A percentile compares a stretch with the other conserved stretches of the same genome.
Evolutionary conservation across 2,113 vertebrate genomes (phyloP).

Genomic region (Saccopteryx leptura): DNA sequence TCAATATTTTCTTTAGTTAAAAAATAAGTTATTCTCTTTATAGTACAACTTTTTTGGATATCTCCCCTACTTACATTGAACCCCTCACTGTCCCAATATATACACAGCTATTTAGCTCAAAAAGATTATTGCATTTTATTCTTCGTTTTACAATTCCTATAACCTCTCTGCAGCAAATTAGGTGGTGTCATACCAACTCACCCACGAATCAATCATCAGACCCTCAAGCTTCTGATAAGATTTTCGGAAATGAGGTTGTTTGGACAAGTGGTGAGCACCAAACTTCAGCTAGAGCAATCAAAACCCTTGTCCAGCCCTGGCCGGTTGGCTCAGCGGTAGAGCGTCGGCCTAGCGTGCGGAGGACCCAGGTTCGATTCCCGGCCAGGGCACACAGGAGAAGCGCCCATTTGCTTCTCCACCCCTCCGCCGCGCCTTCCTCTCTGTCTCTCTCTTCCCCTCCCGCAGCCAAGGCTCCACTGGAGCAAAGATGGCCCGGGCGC

Average conservation of each 20-base stretch:
- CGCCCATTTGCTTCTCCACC: no score
- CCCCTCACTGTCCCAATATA: not conserved
- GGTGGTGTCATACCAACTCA: not conserved
- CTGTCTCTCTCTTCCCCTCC: no score
- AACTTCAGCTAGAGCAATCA: not conserved
- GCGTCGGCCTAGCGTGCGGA: no score
- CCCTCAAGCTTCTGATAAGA: not conserved
- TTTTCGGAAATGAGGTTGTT: not conserved
- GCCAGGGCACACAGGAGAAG: no score
- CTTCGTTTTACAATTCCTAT: not conserved
- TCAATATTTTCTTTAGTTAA: not conserved
- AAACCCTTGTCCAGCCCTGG: not conserved
- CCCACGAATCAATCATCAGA: not conserved
- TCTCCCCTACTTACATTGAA: not conserved
- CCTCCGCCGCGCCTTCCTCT: no score
- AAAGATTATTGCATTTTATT: not conserved
- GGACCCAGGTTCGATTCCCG: no score
- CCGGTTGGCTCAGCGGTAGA: no score
- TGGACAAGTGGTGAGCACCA: not conserved
- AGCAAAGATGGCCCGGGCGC: no score
- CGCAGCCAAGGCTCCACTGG: no score
- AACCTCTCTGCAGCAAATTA: not conserved
- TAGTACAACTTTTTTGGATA: not conserved
- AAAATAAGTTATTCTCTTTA: not conserved
- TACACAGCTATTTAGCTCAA: not conserved